Evolutionary conservation across 2,888 invertebrate species (phyloP), one percentile per base, ranked within the genome.

Genomic region (Drosophila nigritarsus): DNA sequence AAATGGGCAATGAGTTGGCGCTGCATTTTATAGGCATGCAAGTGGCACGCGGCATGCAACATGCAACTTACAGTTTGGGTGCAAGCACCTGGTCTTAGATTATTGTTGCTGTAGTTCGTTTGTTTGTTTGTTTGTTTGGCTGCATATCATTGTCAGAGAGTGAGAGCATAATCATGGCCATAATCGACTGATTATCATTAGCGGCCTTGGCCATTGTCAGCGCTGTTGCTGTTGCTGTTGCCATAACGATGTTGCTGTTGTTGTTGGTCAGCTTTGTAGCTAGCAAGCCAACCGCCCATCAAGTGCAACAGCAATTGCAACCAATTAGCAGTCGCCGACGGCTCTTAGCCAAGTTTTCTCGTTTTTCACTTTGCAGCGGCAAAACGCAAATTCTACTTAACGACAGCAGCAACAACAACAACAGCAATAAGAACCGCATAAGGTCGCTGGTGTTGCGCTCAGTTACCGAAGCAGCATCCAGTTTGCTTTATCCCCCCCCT

Each of bases 21-120:
- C 77, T 80, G 74, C 83, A 75, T 90, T 91, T 91, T 91, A 91
- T 91, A 91, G 82, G 64, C 73, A 74, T 32, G 38, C 42, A 24
- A 40, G 56, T 59, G 20, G 51, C 75, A 42, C 27, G 67, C 78
- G 42, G 48, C 74, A 63, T 65, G 62, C 59, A 53, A 49, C 61
- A 29, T 60, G 63, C 63, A 54, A 62, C 73, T 58, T 60, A 71
- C 60, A 65, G 38, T 73, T 54, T 77, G 78, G 80, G 87, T 87
- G 83, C 82, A 90, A 84, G 76, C 81, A 91, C 86, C 84, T 90
- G 73, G 67, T 55, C 68, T 40, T n/a, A 29, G 27, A 32, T 48
- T 60, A 48, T 40, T 66, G 34, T 45, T 40, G 24, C 50, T 65
- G 54, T 38, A 54, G 58, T 58, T 65, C n/a, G 38, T 29, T 49